Evolutionary conservation across 2,113 vertebrate genomes (phyloP), one percentile per base, ranked within the genome.

Genomic region (Platichthys flesus): DNA sequence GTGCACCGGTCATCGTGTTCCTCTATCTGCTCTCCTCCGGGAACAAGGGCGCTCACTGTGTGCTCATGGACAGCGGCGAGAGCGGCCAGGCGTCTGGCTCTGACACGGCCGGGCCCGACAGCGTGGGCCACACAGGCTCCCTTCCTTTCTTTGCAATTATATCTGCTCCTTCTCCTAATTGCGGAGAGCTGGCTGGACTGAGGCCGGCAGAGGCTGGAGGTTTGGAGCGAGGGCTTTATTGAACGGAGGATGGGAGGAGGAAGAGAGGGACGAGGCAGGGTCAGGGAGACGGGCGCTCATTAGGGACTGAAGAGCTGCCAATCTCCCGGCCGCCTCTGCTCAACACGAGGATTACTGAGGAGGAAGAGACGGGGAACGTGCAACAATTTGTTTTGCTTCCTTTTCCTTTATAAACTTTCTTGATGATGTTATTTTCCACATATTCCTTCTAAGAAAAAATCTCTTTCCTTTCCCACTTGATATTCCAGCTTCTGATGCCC

Each of bases 251-350:
- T 40, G 62, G 63, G 76, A 31, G 49, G 67, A 78, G 74, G 73
- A 60, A n/a, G 64, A 73, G 64, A 61, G 78, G 65, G 62, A 81
- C 13, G 56, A 65, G 55, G 56, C 79, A 26, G 65, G 87, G 86
- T 90, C 88, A 86, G 79, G 85, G 86, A 85, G 86, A 83, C 66
- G 77, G 83, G 82, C 62, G 56, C 84, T 91, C 87, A 90, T 92
- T 91, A 91, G 84, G 47, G 67, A 68, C 18, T 83, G 85, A 87
- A 84, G 70, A 68, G 79, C 75, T 74, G 88, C 87, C 91, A 88
- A 79, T 78, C 79, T 90, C 65, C 67, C 77, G 82, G 84, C 82
- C 85, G 88, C 86, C 68, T 76, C 82, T 42, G 71, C 74, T 82
- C 69, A 24, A 81, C 81, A 68, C 35, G 10, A 61, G 65, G 65